phyloP scores from a whole-genome alignment of 2,888 invertebrate species.

The Diplolepis rosae region DNA sequence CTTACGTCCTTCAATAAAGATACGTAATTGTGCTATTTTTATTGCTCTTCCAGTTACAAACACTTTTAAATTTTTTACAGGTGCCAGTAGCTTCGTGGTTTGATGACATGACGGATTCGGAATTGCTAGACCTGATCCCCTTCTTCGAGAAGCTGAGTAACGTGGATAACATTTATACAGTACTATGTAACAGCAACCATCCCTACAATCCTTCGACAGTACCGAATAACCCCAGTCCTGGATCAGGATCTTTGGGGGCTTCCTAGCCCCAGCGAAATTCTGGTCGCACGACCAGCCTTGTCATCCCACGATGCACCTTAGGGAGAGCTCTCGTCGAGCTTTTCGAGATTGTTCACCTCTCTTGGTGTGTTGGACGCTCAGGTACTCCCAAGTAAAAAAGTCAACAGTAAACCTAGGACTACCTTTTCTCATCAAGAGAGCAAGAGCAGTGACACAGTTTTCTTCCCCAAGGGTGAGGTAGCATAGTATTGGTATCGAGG shows the following conservation, averaged over 20 bases:
- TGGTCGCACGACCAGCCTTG: conserved; percentile 64
- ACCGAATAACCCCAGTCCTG: conserved; percentile 54
- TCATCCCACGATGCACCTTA: conserved; percentile 67
- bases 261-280: conserved; percentile 71
- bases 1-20: no score
- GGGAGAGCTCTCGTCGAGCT: conserved; percentile 65
- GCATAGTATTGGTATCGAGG: conserved; percentile 7
- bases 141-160: conserved; percentile 98
- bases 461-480: conserved; percentile 8
- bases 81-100: conserved; percentile 99
- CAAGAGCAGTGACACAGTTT: neutral
- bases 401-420: neutral
- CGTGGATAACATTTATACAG: conserved; percentile 97
- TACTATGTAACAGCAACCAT: conserved; percentile 93
- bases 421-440: neutral
- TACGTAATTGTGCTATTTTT: no score
- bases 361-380: conserved; percentile 41
- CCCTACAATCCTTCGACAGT: conserved; percentile 78
- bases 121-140: conserved; percentile 96
- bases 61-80: conserved; percentile 85
- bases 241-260: conserved; percentile 66
- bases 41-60: no score
- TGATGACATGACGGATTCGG: conserved; percentile 98
- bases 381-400: conserved; percentile 38
- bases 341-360: conserved; percentile 61